These are phyloP conservation scores for Lepidochitona cinerea DNA, from an alignment of 2,888 invertebrate genomes.

Conservation along the genomic window DNA sequence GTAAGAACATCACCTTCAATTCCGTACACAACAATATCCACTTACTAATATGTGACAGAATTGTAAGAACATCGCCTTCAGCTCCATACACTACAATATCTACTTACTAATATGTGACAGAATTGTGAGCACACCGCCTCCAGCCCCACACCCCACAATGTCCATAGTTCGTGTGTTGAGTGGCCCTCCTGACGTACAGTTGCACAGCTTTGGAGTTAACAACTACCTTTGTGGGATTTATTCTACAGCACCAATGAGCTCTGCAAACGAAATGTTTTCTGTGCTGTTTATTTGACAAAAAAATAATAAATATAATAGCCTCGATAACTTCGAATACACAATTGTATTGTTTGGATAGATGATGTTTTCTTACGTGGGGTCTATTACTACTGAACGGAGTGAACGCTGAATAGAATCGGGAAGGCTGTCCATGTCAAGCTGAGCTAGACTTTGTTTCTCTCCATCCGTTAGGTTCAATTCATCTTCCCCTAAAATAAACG, in stretches of 20 bases:
- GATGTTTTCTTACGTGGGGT: no score
- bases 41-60: no score
- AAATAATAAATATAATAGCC: neutral
- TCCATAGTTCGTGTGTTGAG: constrained; percentile 1
- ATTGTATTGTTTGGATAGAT: no score
- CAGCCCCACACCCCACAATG: constrained; percentile 1
- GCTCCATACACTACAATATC: no score
- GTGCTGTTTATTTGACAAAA: no score
- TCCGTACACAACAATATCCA: no score
- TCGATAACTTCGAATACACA: no score
- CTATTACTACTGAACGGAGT: no score
- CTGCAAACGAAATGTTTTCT: neutral
- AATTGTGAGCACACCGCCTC: neutral
- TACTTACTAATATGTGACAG: neutral
- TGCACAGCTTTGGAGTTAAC: neutral
- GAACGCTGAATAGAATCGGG: neutral
- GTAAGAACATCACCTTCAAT: no score
- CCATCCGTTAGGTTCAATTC: neutral
- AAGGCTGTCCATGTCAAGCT: neutral
- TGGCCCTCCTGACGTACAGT: neutral
- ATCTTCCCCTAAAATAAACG: no score
- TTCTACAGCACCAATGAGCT: constrained; percentile 11
- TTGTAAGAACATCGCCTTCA: no score
- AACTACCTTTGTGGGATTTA: constrained; percentile 1
- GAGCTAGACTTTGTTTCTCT: neutral